Percentiles rank a stretch among this genome's conserved stretches.
Conservation (phyloP, 2,888 invertebrate genomes). For the Gandaritis pyraliata region DNA sequence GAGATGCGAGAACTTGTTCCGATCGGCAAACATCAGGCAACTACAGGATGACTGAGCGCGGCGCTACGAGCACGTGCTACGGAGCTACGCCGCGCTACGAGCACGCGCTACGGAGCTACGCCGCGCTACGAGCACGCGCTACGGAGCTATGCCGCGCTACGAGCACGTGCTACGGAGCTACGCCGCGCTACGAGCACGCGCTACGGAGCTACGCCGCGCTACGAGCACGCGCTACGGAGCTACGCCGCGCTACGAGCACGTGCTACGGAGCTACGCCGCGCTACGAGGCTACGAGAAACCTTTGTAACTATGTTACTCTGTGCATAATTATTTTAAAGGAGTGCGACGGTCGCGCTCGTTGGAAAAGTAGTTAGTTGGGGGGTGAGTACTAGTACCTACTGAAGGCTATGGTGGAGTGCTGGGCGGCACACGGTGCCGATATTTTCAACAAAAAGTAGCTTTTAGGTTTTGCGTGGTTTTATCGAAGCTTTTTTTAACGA, state of each 20-base stretch:
- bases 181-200: conserved; percentile 17
- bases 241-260: conserved; percentile 19
- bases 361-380: too few relatives aligned
- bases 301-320: conserved; percentile 4
- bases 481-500: conserved; percentile 7
- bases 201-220: too few relatives aligned
- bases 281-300: conserved; percentile 20
- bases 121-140: conserved; percentile 15
- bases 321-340: too few relatives aligned
- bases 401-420: conserved; percentile 11
- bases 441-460: conserved; percentile 8
- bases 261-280: too few relatives aligned
- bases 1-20: not conserved
- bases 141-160: conserved; percentile 17
- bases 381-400: not conserved
- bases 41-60: conserved; percentile 9
- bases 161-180: conserved; percentile 18
- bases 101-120: conserved; percentile 25
- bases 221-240: conserved; percentile 14
- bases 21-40: conserved; percentile 9
- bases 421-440: conserved; percentile 4
- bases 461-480: conserved; percentile 6
- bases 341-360: not conserved
- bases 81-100: conserved; percentile 21
- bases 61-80: conserved; percentile 16